phyloP scores from a whole-genome alignment of 2,888 invertebrate genomes.

The Nemoura dubitans region DNA sequence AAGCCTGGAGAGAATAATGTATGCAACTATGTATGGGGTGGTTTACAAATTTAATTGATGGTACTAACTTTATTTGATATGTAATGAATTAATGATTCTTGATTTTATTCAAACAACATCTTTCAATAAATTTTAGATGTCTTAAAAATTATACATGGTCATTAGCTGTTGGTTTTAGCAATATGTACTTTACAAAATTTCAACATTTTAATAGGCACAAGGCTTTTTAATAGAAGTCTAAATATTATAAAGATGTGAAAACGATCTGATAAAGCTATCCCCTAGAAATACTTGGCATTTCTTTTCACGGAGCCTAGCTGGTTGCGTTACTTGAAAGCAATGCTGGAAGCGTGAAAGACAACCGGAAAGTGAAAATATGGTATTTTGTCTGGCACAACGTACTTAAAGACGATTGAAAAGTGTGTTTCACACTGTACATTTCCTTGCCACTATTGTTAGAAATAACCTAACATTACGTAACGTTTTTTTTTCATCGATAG shows the following conservation, averaged over 20 bases:
- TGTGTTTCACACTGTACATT: neutral
- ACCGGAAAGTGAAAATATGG: neutral
- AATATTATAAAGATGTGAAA: neutral
- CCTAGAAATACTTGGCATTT: neutral
- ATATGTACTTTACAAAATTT: neutral
- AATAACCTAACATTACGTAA: neutral
- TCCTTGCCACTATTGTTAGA: neutral
- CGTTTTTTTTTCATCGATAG: neutral
- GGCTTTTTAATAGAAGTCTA: no score
- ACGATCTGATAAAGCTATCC: neutral
- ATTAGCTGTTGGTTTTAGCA: neutral
- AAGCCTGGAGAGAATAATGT: no score
- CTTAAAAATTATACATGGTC: neutral
- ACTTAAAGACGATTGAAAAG: neutral
- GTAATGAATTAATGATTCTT: neutral
- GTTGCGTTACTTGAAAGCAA: neutral
- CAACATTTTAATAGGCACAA: neutral
- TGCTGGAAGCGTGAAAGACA: neutral
- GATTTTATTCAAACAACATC: neutral
- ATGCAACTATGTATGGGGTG: neutral
- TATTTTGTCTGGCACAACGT: neutral
- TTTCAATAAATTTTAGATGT: neutral
- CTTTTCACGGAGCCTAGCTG: neutral
- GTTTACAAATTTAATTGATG: neutral
- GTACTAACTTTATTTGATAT: neutral